phyloP scores from a whole-genome alignment of 2,113 vertebrate genomes.

The Cyrtonyx montezumae region DNA sequence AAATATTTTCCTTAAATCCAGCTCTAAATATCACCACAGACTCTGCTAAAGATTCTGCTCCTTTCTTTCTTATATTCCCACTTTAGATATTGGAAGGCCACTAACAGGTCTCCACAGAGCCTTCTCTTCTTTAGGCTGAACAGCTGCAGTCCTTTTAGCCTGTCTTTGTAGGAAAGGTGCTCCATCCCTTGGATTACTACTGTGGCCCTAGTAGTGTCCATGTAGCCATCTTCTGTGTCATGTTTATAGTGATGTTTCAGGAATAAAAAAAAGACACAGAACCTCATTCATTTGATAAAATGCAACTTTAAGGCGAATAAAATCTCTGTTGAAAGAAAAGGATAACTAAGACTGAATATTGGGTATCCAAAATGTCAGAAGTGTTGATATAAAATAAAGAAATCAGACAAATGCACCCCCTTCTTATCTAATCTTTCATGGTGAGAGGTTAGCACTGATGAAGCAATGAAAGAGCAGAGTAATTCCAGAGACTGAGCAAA shows the following conservation, averaged over 20 bases:
- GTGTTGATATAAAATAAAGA: background rate
- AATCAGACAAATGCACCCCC: rapidly evolving
- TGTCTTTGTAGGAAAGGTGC: too few relatives aligned
- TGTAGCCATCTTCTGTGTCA: background rate
- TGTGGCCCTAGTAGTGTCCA: background rate
- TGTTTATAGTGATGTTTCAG: background rate
- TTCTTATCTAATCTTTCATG: background rate
- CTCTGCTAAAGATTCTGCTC: too few relatives aligned
- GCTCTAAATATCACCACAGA: too few relatives aligned
- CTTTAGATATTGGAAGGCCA: too few relatives aligned
- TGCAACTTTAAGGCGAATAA: background rate
- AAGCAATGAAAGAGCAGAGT: background rate
- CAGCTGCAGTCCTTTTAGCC: too few relatives aligned
- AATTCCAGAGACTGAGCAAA: background rate
- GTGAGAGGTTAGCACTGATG: background rate
- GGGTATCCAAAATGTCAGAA: background rate
- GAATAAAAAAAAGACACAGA: background rate
- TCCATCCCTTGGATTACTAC: too few relatives aligned
- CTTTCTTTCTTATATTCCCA: too few relatives aligned
- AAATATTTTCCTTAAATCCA: too few relatives aligned
- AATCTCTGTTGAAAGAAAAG: background rate
- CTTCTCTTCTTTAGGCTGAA: too few relatives aligned
- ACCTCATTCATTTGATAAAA: background rate
- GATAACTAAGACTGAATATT: background rate
- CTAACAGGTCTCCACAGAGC: too few relatives aligned